Percentiles rank a stretch among this genome's conserved stretches.
phyloP scores from a whole-genome alignment of 2,113 vertebrate species.

The Tragelaphus buxtoni region DNA sequence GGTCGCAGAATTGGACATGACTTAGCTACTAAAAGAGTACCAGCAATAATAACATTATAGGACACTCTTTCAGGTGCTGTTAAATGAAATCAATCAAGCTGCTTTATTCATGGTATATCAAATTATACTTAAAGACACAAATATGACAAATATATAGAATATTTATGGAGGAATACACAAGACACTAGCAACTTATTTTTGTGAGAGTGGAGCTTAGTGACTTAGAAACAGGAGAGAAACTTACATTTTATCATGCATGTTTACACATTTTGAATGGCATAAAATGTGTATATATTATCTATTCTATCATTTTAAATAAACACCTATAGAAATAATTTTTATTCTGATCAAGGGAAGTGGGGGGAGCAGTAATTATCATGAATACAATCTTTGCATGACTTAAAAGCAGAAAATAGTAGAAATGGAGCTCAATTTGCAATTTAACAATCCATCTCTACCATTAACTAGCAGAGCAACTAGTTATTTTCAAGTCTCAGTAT shows the following conservation, averaged over 20 bases:
- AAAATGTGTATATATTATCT: not conserved
- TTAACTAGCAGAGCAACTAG: not conserved
- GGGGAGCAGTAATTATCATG: not conserved
- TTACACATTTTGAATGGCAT: not conserved
- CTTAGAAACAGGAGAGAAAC: not conserved
- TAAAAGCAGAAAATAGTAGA: not conserved
- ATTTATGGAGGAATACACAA: not conserved
- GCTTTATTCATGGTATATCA: not conserved
- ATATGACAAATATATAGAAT: not conserved
- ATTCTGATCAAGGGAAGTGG: not conserved
- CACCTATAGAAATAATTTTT: not conserved
- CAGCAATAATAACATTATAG: not conserved
- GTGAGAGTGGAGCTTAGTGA: not conserved
- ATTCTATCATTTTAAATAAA: not conserved
- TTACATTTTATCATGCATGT: not conserved
- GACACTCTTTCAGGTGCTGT: not conserved
- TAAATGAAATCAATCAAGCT: not conserved
- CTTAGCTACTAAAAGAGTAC: not conserved
- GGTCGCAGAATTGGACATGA: not conserved
- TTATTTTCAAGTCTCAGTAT: not conserved
- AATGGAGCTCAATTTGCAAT: not conserved
- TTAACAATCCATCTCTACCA: not conserved
- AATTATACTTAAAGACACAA: not conserved
- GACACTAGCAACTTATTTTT: not conserved
- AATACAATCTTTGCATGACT: not conserved